phyloP scores from a whole-genome alignment of 1,140 invertebrate species.

The Heliconius hewitsoni region DNA sequence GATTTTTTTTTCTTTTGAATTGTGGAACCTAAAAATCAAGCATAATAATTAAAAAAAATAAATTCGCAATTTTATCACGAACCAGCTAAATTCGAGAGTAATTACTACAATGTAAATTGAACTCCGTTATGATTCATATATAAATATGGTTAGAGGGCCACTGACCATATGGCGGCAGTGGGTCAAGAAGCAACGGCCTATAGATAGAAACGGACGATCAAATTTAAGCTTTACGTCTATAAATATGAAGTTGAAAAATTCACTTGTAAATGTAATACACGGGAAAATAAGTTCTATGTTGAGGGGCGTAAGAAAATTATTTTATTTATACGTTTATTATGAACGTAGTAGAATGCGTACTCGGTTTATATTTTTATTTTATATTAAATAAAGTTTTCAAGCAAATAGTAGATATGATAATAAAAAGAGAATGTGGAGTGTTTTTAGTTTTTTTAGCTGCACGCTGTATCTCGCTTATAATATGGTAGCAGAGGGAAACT shows the following conservation, averaged over 20 bases:
- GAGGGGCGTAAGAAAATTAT: not conserved
- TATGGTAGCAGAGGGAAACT: too few species aligned
- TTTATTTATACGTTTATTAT: not conserved
- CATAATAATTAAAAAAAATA: not conserved
- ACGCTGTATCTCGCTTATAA: too few species aligned
- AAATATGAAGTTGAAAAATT: not conserved
- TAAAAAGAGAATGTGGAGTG: too few species aligned
- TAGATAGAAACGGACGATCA: not conserved
- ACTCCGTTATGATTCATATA: conserved; percentile 41
- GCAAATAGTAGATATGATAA: too few species aligned
- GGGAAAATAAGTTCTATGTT: not conserved
- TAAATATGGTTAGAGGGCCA: conserved; percentile 39
- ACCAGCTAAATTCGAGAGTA: not conserved
- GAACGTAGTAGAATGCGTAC: not conserved
- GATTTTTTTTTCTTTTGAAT: not conserved
- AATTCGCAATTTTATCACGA: not conserved
- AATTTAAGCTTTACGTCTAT: not conserved
- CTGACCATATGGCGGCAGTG: conserved; percentile 58
- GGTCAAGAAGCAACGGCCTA: conserved; percentile 40
- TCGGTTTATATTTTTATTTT: not conserved
- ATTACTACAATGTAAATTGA: conserved; percentile 13
- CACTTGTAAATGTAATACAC: not conserved
- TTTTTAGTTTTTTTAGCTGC: too few species aligned
- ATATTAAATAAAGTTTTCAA: too few species aligned
- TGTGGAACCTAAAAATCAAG: not conserved